phyloP scores from a whole-genome alignment of 2,888 invertebrate species.

The Stomorhina lunata region DNA sequence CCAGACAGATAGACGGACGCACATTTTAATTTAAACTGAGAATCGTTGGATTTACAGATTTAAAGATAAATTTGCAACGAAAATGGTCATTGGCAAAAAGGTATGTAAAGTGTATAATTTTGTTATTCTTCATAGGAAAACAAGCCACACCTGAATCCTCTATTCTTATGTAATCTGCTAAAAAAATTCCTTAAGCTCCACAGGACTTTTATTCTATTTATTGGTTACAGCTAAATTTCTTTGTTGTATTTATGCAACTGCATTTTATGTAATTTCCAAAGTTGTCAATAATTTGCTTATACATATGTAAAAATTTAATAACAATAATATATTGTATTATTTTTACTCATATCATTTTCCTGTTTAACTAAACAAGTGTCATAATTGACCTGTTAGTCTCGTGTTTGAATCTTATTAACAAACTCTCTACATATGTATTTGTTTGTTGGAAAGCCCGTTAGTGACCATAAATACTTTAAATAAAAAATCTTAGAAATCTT shows the following conservation, averaged over 20 bases:
- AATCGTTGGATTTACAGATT: background rate
- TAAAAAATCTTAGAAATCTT: no score
- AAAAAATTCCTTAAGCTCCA: constrained; percentile 8
- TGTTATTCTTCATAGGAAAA: constrained; percentile 25
- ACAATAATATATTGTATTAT: constrained; percentile 3
- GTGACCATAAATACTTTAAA: no score
- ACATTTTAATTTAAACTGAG: background rate
- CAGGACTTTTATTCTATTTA: background rate
- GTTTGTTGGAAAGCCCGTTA: no score
- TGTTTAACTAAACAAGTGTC: constrained; percentile 55
- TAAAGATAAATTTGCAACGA: background rate
- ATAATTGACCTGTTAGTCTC: constrained; percentile 52
- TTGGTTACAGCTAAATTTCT: no score
- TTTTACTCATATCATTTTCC: constrained; percentile 1
- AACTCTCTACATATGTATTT: no score
- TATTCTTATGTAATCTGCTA: background rate
- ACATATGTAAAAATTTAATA: no score
- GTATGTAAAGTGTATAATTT: constrained; percentile 39
- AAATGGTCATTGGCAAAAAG: constrained; percentile 29
- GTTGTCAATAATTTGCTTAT: no score
- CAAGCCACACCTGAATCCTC: constrained; percentile 53
- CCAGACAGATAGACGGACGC: background rate
- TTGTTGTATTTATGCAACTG: no score
- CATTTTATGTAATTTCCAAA: no score
- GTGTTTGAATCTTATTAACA: background rate